A percentile compares a stretch with the other conserved stretches of the same genome.
Conservation (phyloP, 2,888 invertebrate genomes). For the Deilephila porcellus region DNA sequence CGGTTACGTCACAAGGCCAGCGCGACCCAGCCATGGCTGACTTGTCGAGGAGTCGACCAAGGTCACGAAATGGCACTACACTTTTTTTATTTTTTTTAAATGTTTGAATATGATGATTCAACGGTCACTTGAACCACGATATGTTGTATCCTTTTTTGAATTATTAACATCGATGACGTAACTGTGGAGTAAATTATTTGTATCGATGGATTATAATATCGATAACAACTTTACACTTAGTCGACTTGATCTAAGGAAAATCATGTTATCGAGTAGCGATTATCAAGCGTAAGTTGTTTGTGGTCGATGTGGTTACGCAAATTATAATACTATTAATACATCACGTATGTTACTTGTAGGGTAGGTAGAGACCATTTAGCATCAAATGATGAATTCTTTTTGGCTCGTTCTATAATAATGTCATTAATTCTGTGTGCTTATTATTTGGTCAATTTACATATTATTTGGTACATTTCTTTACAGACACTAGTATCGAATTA, state of each 20-base stretch:
- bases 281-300: neutral
- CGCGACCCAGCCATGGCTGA: conserved; percentile 44
- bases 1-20: conserved; percentile 75
- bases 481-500: too few species aligned
- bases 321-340: too few species aligned
- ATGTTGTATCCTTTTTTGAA: neutral
- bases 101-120: conserved; percentile 16
- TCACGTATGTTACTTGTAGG: too few species aligned
- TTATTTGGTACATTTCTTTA: too few species aligned
- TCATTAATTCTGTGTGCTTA: too few species aligned
- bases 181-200: neutral
- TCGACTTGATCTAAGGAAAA: neutral
- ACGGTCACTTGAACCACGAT: neutral
- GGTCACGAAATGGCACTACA: conserved; percentile 56
- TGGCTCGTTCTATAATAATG: too few species aligned
- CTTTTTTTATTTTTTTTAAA: conserved; percentile 42
- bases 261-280: neutral
- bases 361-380: too few species aligned
- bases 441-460: too few species aligned
- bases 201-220: neutral
- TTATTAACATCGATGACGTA: neutral
- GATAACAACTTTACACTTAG: too few species aligned
- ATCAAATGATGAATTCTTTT: too few species aligned
- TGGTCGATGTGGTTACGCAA: too few species aligned
- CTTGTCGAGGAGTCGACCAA: conserved; percentile 46